A percentile compares a stretch with the other conserved stretches of the same genome.
phyloP scores from a whole-genome alignment of 2,113 vertebrate species.

The Toxotes jaculatrix region DNA sequence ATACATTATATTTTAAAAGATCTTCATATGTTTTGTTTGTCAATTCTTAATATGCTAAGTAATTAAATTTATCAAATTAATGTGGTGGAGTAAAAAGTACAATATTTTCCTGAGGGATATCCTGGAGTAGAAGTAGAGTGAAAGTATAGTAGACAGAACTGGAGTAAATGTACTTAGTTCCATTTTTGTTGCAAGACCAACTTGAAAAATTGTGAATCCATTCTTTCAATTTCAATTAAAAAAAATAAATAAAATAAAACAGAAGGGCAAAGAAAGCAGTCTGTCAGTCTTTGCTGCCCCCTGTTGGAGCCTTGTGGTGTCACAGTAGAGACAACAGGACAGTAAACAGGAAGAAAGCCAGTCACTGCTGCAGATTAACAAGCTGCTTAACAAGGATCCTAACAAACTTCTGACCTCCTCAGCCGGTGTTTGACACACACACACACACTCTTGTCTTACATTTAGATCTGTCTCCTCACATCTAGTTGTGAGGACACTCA shows the following conservation, averaged over 20 bases:
- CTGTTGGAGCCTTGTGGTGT: conserved; percentile 37
- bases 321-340: conserved; percentile 6
- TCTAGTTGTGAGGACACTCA: too few relatives aligned
- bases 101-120: neutral
- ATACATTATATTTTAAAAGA: neutral
- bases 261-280: neutral
- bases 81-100: neutral
- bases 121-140: neutral
- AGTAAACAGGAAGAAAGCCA: conserved; percentile 29
- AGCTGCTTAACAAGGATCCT: conserved; percentile 30
- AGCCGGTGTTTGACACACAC: conserved; percentile 28
- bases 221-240: neutral
- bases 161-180: neutral
- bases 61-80: neutral
- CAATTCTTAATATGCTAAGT: neutral
- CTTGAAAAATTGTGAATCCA: neutral
- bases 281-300: conserved; percentile 65
- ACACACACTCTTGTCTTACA: neutral
- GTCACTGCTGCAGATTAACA: conserved; percentile 32
- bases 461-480: too few relatives aligned
- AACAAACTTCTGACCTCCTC: conserved; percentile 10
- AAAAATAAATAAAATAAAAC: neutral
- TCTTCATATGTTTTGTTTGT: neutral
- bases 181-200: neutral
- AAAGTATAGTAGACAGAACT: neutral